Percentiles rank a stretch among this genome's conserved stretches.
These are phyloP conservation scores for Drosophila anomelani DNA, from an alignment of 2,888 invertebrate genomes.

Conservation along the genomic window DNA sequence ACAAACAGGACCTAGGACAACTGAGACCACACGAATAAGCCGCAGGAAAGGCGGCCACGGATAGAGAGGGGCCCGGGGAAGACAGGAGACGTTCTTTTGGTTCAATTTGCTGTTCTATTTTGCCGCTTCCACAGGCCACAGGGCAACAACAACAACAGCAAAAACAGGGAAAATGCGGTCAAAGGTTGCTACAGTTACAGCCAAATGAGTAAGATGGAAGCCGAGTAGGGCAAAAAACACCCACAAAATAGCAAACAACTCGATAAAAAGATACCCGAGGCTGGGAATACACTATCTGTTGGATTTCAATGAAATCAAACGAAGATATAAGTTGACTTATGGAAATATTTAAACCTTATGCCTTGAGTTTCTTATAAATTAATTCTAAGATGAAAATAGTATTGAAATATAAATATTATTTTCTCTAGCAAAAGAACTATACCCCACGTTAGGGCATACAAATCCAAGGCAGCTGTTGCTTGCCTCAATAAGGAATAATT, in stretches of 20 bases:
- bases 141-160: constrained; percentile 23
- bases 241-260: constrained; percentile 10
- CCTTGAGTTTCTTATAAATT: background rate
- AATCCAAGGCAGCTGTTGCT: constrained; percentile 46
- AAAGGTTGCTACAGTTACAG: constrained; percentile 45
- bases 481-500: constrained; percentile 46
- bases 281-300: background rate
- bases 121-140: constrained; percentile 38
- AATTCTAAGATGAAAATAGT: background rate
- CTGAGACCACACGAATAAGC: constrained; percentile 43
- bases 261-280: background rate
- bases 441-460: background rate
- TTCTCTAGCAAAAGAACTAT: background rate
- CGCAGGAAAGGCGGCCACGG: constrained; percentile 20
- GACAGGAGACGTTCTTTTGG: constrained; percentile 31
- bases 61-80: constrained; percentile 8
- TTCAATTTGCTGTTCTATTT: constrained; percentile 43
- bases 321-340: background rate
- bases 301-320: background rate
- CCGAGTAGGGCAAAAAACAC: background rate
- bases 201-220: constrained; percentile 39
- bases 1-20: constrained; percentile 48
- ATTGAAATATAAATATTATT: background rate
- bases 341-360: background rate
- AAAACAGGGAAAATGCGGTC: constrained; percentile 36